Percentiles rank a stretch among this genome's conserved stretches.
phyloP scores from a whole-genome alignment of 2,797 vertebrate species.

The Rhincodon typus region DNA sequence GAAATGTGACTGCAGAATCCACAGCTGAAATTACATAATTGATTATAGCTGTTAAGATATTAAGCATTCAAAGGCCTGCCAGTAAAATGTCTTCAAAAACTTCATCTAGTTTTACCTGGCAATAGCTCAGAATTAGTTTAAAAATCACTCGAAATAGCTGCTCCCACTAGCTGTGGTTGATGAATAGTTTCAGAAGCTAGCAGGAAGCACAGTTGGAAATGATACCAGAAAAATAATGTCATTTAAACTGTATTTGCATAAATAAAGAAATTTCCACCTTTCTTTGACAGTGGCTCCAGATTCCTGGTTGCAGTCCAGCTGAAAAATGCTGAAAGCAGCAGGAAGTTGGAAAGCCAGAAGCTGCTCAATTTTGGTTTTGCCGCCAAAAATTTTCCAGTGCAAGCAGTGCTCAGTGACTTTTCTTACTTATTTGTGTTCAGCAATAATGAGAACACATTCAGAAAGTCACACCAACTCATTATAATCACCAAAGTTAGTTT shows the following conservation, averaged over 20 bases:
- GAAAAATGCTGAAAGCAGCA: background rate
- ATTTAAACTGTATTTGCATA: background rate
- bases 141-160: background rate
- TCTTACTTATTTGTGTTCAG: background rate
- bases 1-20: background rate
- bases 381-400: background rate
- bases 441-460: background rate
- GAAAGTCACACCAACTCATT: background rate
- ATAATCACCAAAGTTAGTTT: background rate
- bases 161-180: background rate
- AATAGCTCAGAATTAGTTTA: background rate
- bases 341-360: background rate
- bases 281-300: background rate
- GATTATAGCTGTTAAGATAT: background rate
- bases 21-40: background rate
- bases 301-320: background rate
- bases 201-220: background rate
- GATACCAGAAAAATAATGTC: background rate
- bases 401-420: background rate
- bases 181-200: background rate
- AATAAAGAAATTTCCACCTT: background rate
- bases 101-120: background rate
- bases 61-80: background rate
- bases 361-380: background rate
- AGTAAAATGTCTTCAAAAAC: background rate